A percentile compares a stretch with the other conserved stretches of the same genome.
Evolutionary conservation across 1,140 invertebrate genomes (phyloP).

Genomic region (Ceratina calcarata): DNA sequence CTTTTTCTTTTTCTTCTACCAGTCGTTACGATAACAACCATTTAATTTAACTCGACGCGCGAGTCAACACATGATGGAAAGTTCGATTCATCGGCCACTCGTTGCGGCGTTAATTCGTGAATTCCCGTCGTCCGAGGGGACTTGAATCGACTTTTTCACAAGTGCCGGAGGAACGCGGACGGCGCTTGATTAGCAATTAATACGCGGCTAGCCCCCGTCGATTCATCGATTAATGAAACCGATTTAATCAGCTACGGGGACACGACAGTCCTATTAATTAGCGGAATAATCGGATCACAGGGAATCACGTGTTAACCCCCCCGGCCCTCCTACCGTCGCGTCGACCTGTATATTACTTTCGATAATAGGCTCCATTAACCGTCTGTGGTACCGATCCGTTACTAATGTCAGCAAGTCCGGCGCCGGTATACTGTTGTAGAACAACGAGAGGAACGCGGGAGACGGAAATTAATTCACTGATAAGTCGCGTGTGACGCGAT

Average conservation of each 20-base stretch:
- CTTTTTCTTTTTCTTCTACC: too few relatives aligned
- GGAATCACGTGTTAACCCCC: conserved; percentile 58
- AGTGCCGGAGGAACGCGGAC: not conserved
- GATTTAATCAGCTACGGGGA: conserved; percentile 61
- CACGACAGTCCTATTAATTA: conserved; percentile 64
- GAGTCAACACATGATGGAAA: not conserved
- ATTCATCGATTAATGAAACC: conserved; percentile 62
- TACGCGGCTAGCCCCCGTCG: conserved; percentile 30
- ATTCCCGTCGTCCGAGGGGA: not conserved
- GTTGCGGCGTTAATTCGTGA: not conserved
- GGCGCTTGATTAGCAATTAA: conserved; percentile 60
- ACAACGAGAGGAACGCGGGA: conserved; percentile 12
- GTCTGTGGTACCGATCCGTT: conserved; percentile 57
- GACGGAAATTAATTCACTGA: conserved; percentile 45
- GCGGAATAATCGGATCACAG: conserved; percentile 65
- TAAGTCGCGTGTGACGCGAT: conserved; percentile 45
- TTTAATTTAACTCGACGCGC: not conserved
- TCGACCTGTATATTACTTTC: conserved; percentile 53
- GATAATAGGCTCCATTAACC: conserved; percentile 59
- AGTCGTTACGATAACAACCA: too few relatives aligned
- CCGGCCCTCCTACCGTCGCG: conserved; percentile 3
- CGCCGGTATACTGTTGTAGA: conserved; percentile 13
- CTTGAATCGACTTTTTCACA: not conserved
- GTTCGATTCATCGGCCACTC: not conserved
- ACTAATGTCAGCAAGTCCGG: conserved; percentile 51